Conservation (phyloP, 2,888 invertebrate species). For the Beris chalybata region DNA sequence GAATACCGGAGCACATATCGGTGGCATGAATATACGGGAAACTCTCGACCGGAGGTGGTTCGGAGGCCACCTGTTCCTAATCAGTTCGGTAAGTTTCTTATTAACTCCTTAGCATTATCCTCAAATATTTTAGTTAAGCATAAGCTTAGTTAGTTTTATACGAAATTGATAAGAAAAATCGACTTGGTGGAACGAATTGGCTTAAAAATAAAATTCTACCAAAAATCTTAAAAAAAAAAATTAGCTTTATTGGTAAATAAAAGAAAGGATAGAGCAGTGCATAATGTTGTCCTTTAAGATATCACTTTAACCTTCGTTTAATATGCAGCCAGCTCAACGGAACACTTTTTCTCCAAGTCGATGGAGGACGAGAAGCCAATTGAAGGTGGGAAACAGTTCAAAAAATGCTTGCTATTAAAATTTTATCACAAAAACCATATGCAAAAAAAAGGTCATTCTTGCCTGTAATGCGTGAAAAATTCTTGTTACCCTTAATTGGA, state of each 20-base stretch:
- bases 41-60: constrained; percentile 72
- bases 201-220: constrained; percentile 9
- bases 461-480: background rate
- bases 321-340: constrained; percentile 42
- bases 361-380: constrained; percentile 41
- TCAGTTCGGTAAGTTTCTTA: constrained; percentile 49
- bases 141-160: background rate
- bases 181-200: constrained; percentile 21
- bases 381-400: constrained; percentile 39
- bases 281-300: background rate
- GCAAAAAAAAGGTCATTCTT: background rate
- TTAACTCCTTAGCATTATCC: background rate
- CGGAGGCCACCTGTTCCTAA: constrained; percentile 65
- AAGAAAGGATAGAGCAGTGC: constrained; percentile 2
- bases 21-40: constrained; percentile 89
- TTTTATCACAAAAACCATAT: background rate
- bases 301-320: constrained; percentile 28
- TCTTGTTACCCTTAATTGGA: constrained; percentile 12
- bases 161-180: constrained; percentile 3
- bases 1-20: constrained; percentile 93
- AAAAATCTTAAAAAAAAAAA: background rate
- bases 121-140: background rate
- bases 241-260: background rate
- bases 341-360: constrained; percentile 42
- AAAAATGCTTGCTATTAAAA: background rate